Conservation (phyloP, 37 sponge, comb jelly and placozoan genomes). For the Aplysina aerophoba region DNA sequence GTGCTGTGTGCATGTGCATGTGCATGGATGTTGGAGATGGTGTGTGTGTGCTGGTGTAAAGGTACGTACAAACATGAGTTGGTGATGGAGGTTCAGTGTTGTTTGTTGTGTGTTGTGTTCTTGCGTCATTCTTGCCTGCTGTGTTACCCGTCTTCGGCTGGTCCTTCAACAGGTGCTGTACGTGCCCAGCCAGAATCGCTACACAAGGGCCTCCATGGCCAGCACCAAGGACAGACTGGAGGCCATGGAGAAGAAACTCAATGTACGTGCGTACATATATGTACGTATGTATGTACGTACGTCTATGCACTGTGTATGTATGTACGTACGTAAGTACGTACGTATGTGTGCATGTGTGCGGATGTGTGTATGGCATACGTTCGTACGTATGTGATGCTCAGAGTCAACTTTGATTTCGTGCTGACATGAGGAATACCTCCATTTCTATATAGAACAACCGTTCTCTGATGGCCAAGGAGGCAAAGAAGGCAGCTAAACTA, state of each 20-base stretch:
- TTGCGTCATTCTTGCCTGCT: no score
- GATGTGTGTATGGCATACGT: not conserved
- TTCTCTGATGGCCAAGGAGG: slow-evolving; percentile 87
- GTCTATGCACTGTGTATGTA: not conserved
- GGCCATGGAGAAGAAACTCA: slow-evolving; percentile 80
- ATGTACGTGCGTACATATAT: slow-evolving; percentile 34
- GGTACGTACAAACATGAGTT: no score
- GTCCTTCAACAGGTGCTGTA: slow-evolving; percentile 50
- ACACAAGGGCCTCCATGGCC: slow-evolving; percentile 88
- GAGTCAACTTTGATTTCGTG: not conserved
- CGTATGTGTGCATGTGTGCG: slow-evolving; percentile 17
- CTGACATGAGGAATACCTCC: no score
- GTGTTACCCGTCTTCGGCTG: not conserved
- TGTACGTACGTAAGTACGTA: slow-evolving; percentile 10
- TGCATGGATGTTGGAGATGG: no score
- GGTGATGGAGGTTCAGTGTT: no score
- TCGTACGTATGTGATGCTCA: not conserved
- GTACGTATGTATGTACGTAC: not conserved
- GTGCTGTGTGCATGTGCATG: no score
- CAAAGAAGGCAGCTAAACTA: slow-evolving; percentile 92
- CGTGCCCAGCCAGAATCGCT: slow-evolving; percentile 85
- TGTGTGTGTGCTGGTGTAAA: no score
- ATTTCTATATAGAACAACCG: slow-evolving; percentile 51
- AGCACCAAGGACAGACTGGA: slow-evolving; percentile 88
- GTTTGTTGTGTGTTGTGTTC: no score